A percentile compares a stretch with the other conserved stretches of the same genome.
phyloP scores from a whole-genome alignment of 2,888 invertebrate genomes.

The Netelia fuscicornis region DNA sequence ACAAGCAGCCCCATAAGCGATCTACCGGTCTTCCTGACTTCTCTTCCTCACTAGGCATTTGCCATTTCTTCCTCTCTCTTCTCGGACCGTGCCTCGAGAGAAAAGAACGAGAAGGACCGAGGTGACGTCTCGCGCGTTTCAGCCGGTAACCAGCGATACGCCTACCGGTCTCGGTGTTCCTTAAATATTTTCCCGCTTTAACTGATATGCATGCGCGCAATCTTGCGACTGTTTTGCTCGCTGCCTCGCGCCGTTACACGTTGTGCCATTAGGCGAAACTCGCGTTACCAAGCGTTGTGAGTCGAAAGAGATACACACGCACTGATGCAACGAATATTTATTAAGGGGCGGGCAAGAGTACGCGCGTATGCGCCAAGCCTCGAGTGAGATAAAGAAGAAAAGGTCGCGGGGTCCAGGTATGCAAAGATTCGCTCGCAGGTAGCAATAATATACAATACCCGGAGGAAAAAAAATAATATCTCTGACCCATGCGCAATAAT shows the following conservation, averaged over 20 bases:
- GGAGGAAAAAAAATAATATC: slow-evolving; percentile 26
- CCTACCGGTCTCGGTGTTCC: slow-evolving; percentile 54
- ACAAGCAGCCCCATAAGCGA: slow-evolving; percentile 78
- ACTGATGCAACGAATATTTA: slow-evolving; percentile 37
- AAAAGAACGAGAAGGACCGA: slow-evolving; percentile 54
- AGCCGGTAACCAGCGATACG: slow-evolving; percentile 55
- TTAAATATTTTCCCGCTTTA: slow-evolving; percentile 44
- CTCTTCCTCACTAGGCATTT: slow-evolving; percentile 48
- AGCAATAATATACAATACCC: slow-evolving; percentile 56
- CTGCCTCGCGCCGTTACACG: slow-evolving; percentile 49
- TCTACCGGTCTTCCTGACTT: slow-evolving; percentile 71
- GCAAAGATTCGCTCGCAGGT: slow-evolving; percentile 51
- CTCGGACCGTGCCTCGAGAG: slow-evolving; percentile 40
- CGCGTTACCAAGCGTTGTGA: slow-evolving; percentile 29
- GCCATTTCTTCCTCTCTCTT: slow-evolving; percentile 45
- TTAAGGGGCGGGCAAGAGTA: slow-evolving; percentile 14
- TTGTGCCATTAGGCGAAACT: slow-evolving; percentile 63
- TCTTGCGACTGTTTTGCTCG: slow-evolving; percentile 57
- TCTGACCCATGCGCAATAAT: slow-evolving; percentile 38
- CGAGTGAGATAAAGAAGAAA: slow-evolving; percentile 60
- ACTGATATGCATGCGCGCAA: slow-evolving; percentile 52
- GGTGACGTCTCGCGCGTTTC: slow-evolving; percentile 35
- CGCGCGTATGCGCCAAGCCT: slow-evolving; percentile 20
- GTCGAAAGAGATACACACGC: neutral
- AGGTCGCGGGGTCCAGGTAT: slow-evolving; percentile 57